Conservation (phyloP, 1,140 invertebrate species). For the Cyclargus thomasi region DNA sequence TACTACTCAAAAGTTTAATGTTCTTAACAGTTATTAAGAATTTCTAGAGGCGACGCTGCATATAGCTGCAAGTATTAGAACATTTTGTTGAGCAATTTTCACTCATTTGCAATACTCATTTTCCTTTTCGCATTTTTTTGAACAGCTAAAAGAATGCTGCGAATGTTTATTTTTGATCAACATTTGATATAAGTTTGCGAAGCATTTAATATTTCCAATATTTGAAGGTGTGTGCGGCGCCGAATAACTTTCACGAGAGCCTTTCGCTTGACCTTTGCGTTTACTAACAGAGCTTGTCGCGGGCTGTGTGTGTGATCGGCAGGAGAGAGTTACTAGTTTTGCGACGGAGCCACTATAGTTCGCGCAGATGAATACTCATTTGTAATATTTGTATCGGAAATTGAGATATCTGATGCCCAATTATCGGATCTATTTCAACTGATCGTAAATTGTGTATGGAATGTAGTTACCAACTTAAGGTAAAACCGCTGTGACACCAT, state of each 20-base stretch:
- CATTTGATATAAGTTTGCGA: background rate
- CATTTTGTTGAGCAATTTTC: background rate
- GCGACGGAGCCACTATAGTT: background rate
- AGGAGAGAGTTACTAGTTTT: background rate
- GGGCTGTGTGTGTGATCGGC: background rate
- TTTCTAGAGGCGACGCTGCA: background rate
- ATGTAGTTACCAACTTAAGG: too few species aligned
- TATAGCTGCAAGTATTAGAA: conserved; percentile 1
- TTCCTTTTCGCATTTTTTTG: background rate
- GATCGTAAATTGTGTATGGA: too few species aligned
- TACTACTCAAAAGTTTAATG: background rate
- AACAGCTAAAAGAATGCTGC: too few species aligned
- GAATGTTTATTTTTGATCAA: background rate
- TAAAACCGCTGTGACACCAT: too few species aligned
- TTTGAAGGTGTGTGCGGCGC: background rate
- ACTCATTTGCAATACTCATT: background rate
- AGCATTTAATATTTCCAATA: background rate
- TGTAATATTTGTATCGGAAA: too few species aligned
- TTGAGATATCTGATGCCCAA: too few species aligned
- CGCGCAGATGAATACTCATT: background rate
- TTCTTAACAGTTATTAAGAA: background rate
- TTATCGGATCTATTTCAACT: too few species aligned
- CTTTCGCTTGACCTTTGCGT: background rate
- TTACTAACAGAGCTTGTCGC: background rate
- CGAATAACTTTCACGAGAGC: background rate